phyloP scores from a whole-genome alignment of 2,113 vertebrate genomes.

The Tragulus kanchil region DNA sequence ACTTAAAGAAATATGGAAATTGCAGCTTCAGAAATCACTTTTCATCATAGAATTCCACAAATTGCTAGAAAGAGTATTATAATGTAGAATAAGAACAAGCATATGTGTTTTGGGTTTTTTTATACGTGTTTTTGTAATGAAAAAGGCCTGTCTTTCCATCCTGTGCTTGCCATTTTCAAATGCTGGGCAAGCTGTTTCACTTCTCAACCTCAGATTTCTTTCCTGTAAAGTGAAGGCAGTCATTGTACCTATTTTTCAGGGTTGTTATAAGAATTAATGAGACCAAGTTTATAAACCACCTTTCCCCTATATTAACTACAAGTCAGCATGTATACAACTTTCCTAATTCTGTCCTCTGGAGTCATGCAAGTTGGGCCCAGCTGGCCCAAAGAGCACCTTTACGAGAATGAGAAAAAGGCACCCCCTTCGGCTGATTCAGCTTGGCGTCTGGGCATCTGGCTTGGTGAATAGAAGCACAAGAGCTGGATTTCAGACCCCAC shows the following conservation, averaged over 20 bases:
- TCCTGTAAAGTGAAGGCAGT: background rate
- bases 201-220: background rate
- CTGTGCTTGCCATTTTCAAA: background rate
- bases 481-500: background rate
- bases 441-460: too few relatives aligned
- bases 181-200: background rate
- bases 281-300: background rate
- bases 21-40: background rate
- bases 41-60: background rate
- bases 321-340: background rate
- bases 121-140: background rate
- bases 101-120: too few relatives aligned
- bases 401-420: background rate
- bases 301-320: constrained; percentile 27
- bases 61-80: background rate
- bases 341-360: constrained; percentile 35
- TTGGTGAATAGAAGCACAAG: background rate
- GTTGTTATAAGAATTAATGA: background rate
- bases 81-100: background rate
- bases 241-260: background rate
- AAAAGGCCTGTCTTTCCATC: background rate
- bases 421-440: background rate
- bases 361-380: background rate
- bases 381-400: background rate
- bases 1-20: constrained; percentile 1